phyloP scores from a whole-genome alignment of 2,113 vertebrate genomes.

The Alectura lathami region DNA sequence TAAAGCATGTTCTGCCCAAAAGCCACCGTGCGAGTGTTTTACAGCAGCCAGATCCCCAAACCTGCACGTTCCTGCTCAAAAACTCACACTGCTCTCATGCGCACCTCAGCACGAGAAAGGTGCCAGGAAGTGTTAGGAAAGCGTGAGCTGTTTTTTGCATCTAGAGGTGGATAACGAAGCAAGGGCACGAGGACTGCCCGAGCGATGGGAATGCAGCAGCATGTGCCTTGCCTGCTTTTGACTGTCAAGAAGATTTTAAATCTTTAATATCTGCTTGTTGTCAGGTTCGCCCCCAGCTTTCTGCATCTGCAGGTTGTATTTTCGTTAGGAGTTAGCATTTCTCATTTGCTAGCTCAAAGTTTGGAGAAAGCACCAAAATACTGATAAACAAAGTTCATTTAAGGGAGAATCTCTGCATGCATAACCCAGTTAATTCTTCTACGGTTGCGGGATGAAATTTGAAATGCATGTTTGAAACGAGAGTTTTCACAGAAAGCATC shows the following conservation, averaged over 20 bases:
- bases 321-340: conserved; percentile 47
- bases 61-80: not conserved
- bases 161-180: not conserved
- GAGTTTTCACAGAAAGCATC: conserved; percentile 30
- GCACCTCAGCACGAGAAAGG: too few relatives aligned
- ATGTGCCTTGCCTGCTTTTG: not conserved
- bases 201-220: conserved; percentile 9
- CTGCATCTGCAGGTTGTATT: not conserved
- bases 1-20: not conserved
- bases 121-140: too few relatives aligned
- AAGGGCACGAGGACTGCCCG: not conserved
- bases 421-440: conserved; percentile 53
- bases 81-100: not conserved
- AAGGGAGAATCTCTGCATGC: conserved; percentile 26
- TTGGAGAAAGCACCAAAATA: conserved; percentile 30
- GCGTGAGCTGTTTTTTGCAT: too few relatives aligned
- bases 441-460: conserved; percentile 9
- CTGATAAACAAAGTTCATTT: conserved; percentile 51
- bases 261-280: conserved; percentile 56
- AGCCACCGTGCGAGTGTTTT: not conserved
- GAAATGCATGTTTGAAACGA: conserved; percentile 30
- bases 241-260: conserved; percentile 54
- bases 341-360: conserved; percentile 47
- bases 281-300: conserved; percentile 44
- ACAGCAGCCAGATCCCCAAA: not conserved